A percentile compares a stretch with the other conserved stretches of the same genome.
These are phyloP conservation scores for Myocastor coypus DNA, from an alignment of 2,113 vertebrate species.

Conservation along the genomic window DNA sequence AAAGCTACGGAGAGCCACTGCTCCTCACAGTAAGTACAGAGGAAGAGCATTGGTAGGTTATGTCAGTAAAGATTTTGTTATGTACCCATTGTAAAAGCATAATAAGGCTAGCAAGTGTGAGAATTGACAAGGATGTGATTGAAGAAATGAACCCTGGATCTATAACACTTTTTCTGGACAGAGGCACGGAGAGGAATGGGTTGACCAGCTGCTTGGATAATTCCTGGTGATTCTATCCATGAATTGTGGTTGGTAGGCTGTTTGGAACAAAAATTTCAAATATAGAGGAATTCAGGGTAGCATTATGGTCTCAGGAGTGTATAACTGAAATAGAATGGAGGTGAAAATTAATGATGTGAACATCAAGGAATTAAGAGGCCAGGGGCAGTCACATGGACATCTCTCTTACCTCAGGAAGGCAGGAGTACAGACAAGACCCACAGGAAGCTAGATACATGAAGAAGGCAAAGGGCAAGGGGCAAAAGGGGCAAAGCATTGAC, in stretches of 20 bases:
- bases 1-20: neutral
- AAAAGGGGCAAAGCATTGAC: neutral
- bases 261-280: constrained; percentile 30
- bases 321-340: neutral
- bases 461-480: no score
- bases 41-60: neutral
- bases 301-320: neutral
- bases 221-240: neutral
- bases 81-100: neutral
- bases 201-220: neutral
- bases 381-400: neutral
- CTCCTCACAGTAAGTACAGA: neutral
- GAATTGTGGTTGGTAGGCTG: neutral
- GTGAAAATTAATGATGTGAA: constrained; percentile 10
- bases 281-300: neutral
- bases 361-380: neutral
- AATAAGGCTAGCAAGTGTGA: neutral
- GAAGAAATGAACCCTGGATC: neutral
- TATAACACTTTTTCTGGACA: constrained; percentile 2
- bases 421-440: neutral
- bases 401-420: neutral
- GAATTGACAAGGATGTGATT: neutral
- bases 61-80: neutral
- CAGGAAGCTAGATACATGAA: neutral
- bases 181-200: neutral